Evolutionary conservation across 2,113 vertebrate genomes (phyloP), one percentile per base, ranked within the genome.

Genomic region (Sturnus vulgaris): DNA sequence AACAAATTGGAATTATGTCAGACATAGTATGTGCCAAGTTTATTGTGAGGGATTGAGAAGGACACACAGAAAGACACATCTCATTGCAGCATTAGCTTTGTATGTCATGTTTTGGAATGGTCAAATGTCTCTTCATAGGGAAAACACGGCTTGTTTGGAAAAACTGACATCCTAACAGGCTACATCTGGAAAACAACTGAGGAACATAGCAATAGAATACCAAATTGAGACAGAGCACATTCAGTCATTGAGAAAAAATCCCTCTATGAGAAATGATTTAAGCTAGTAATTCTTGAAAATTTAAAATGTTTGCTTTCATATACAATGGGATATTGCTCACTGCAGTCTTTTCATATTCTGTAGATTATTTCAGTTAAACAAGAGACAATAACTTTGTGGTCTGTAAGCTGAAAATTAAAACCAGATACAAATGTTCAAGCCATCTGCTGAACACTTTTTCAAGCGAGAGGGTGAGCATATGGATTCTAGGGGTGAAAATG

Each of bases 181-280:
- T 95, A 79, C 61, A 90, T 94, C 77, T 91, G 86, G 83, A 96
- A 97, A 97, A 95, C 10, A 93, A 72, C 33, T 91, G 91, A 76
- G 72, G 52, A 46, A 84, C 39, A 65, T 65, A 85, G 90, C 46
- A 93, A 83, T 82, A 94, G 90, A 96, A 93, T 75, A 94, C 12
- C 57, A 94, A 89, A 93, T 2, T 86, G 65, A 97, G 75, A 91
- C 28, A 86, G 81, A 91, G 13, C 7, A 69, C n/a, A 83, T 68
- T 55, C 72, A 96, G 75, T 95, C 66, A 91, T 68, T 46, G 27
- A 90, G 57, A 52, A 96, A 89, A 91, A 93, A 83, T 71, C 52
- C 11, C 13, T 82, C 60, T 61, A 23, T 75, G 37, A 94, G 46
- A 69, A 89, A 92, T 73, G 7, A 95, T 83, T 95, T 90, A 85